A percentile compares a stretch with the other conserved stretches of the same genome.
Evolutionary conservation across 1,140 invertebrate species (phyloP).

Genomic region (Magallana angulata): DNA sequence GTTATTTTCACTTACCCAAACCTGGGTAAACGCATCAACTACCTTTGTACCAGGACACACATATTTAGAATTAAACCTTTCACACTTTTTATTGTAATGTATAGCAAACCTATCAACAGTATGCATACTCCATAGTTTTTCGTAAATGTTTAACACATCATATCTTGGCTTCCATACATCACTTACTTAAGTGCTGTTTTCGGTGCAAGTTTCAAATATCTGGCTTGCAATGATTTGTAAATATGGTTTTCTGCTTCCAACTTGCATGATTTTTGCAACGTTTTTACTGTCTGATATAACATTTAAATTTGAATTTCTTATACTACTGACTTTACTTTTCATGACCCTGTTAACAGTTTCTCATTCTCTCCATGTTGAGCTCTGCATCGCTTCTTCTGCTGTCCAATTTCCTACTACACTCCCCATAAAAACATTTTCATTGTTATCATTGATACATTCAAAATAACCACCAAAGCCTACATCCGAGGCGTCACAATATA

Average conservation of each 20-base stretch:
- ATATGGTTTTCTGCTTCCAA: constrained; percentile 35
- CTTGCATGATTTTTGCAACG: constrained; percentile 45
- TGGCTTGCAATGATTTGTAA: too few species aligned
- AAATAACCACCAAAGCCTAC: constrained; percentile 42
- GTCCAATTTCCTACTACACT: background rate
- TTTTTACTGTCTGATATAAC: constrained; percentile 43
- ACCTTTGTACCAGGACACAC: too few species aligned
- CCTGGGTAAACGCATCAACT: constrained; percentile 32
- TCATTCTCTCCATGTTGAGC: constrained; percentile 36
- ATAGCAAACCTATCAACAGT: too few species aligned
- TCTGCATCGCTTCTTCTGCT: background rate
- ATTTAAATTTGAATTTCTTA: constrained; percentile 25
- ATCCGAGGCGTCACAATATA: constrained; percentile 25
- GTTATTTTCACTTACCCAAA: constrained; percentile 47
- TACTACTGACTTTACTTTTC: background rate
- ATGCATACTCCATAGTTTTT: background rate
- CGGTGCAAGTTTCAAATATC: too few species aligned
- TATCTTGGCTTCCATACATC: constrained; percentile 39
- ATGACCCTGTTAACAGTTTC: constrained; percentile 43
- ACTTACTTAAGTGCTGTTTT: too few species aligned
- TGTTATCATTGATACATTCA: background rate
- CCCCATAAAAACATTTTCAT: too few species aligned
- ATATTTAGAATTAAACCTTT: too few species aligned
- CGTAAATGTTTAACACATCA: background rate
- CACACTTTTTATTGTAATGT: too few species aligned